Evolutionary conservation across 1,140 invertebrate species (phyloP), one percentile per base, ranked within the genome.

Genomic region (Listronotus bonariensis): DNA sequence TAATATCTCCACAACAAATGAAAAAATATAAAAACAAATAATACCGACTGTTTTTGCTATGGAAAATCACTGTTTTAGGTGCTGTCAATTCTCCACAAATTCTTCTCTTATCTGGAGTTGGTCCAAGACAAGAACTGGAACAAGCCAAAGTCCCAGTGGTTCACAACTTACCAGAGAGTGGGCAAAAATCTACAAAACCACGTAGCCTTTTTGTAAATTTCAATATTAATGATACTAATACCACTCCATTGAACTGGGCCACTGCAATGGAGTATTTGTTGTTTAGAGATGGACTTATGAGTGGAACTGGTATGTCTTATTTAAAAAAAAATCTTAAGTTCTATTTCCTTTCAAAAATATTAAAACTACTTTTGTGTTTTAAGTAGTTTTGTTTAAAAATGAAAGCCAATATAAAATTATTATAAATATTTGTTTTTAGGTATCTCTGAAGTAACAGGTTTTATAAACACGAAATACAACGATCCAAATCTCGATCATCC

Each of bases 131-230:
- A 0, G 89, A 95, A 5, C 78, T 95, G 6, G 71, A 81, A 48
- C 75, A 83, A 46, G 80, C 84, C 15, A 87, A 87, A 17, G 84
- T 93, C 0, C 83, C 85, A 0, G 78, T 86, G 0, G 77, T 92
- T 3, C 89, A 91, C 63, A 81, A 91, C 72, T 81, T 96, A 7
- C 92, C 91, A 0, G 89, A n/a, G 88, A 0, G 94, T 96, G 3
- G 94, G 95, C 0, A 85, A 87, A 65, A 96, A 96, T 80, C 84
- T 97, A 0, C 92, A 93, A 70, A 93, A 94, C 75, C 93, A 95
- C 71, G 92, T 93, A 0, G 88, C 90, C 4, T 89, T 84, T 77
- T 88, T 90, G 76, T 92, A 0, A 87, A 85, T 71, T 95, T 93
- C 79, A 83, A 85, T 17, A 89, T 94, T 12, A 91, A 93, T 52